Base-by-base conservation (phyloP, 2,888 invertebrate species). In the Leptogaster cylindrica region DNA sequence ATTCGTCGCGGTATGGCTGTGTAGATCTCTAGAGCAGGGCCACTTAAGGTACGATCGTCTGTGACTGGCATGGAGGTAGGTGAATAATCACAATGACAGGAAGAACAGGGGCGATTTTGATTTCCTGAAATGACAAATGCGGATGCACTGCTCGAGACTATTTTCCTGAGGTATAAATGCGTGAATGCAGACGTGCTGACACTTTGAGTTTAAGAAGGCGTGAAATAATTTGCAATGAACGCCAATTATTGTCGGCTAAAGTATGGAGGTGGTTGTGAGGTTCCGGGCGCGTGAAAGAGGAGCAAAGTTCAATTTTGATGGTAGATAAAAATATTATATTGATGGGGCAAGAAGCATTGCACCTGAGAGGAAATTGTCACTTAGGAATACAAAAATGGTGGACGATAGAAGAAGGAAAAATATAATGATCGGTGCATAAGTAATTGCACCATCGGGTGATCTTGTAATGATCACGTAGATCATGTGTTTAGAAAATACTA, bases 91-190 rank as follows among this genome's bases (percentile, higher is more conserved):
- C 48, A 64, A 64, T 64, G 50, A 50, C 33, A 64, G 48, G 48
- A 64, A 48, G 48, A 50, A 64, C 36, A 64, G 64, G 48, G 48
- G 48, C 50, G 39, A 51, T 50, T 50, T 65, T 51, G 50, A 65
- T 65, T 65, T 65, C 65, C 65, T 65, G 39, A 50, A 65, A 65
- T 65, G 50, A 65, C 65, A 65, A 65, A 65, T 51, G 65, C 65
- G 65, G 65, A 65, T 51, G 65, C 65, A 50, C 65, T 36, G 44
- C 48, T 51, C 48, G 51, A 65, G 50, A 64, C 64, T 6, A 44
- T 61, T 61, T 61, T 61, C 23, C 61, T 61, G 41, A 61, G 27
- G 61, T 44, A 44, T 61, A 61, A 44, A 20, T 10, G 61, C 27
- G 27, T 16, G 20, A 44, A n/a, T n/a, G 44, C 20, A 44, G 61